Conservation (phyloP, 2,888 invertebrate genomes). For the Mactromeris polynyma region DNA sequence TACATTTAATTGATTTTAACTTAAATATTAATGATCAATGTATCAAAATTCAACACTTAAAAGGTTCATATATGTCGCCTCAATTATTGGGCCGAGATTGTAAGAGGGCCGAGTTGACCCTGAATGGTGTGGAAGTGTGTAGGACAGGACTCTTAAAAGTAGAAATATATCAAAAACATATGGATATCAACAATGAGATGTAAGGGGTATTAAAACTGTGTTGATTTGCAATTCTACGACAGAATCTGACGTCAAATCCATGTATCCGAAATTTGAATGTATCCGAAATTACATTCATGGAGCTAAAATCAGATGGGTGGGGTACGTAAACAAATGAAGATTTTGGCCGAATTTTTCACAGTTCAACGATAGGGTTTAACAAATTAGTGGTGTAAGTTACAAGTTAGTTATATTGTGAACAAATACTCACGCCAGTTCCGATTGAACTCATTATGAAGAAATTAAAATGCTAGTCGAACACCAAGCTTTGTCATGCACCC, state of each 20-base stretch:
- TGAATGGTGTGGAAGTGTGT: too few relatives aligned
- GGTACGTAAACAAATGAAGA: conserved; percentile 26
- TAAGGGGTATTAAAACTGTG: too few relatives aligned
- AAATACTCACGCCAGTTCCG: conserved; percentile 81
- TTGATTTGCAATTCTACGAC: too few relatives aligned
- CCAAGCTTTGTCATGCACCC: conserved; percentile 72
- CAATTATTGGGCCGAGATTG: too few relatives aligned
- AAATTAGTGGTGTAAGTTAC: background rate
- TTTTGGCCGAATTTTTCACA: background rate
- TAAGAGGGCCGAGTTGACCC: too few relatives aligned
- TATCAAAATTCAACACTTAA: too few relatives aligned
- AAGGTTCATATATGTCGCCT: too few relatives aligned
- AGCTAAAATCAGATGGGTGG: conserved; percentile 17
- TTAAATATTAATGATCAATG: too few relatives aligned
- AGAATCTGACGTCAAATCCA: background rate
- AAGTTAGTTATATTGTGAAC: background rate
- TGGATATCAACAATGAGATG: too few relatives aligned
- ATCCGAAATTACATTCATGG: background rate
- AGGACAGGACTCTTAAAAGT: too few relatives aligned
- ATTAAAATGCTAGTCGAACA: background rate
- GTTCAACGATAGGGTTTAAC: background rate
- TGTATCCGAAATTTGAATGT: background rate
- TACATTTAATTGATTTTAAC: too few relatives aligned
- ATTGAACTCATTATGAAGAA: conserved; percentile 80
- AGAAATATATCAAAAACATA: too few relatives aligned